Conservation (phyloP, 2,113 vertebrate species). For the Protomyctophum bolini region DNA sequence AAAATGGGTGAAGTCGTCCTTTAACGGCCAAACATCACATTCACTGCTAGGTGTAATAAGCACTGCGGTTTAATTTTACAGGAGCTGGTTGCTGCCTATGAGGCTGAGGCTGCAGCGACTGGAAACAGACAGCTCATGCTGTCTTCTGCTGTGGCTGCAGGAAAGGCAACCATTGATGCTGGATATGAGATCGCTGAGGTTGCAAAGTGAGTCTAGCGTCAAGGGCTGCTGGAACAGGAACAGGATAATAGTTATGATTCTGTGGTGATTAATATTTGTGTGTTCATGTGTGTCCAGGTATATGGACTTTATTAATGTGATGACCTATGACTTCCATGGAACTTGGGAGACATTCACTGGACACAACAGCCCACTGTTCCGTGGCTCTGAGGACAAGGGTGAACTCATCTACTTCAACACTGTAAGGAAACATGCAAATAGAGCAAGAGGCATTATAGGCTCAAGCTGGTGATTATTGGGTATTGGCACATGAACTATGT, state of each 20-base stretch:
- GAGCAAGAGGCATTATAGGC: no score
- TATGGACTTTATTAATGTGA: slow-evolving; percentile 83
- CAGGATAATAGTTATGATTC: no score
- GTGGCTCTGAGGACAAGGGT: slow-evolving; percentile 64
- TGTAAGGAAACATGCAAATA: slow-evolving; percentile 58
- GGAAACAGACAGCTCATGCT: slow-evolving; percentile 73
- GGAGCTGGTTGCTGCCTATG: slow-evolving; percentile 80
- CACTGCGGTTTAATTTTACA: slow-evolving; percentile 38
- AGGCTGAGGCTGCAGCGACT: slow-evolving; percentile 69
- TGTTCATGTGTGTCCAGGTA: slow-evolving; percentile 53
- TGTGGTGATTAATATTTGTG: not conserved
- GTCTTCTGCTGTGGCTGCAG: slow-evolving; percentile 80
- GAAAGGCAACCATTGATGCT: slow-evolving; percentile 71
- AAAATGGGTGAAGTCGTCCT: no score
- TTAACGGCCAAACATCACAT: not conserved
- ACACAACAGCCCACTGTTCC: slow-evolving; percentile 84
- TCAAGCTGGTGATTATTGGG: no score
- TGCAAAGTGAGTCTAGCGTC: slow-evolving; percentile 71
- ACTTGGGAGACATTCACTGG: slow-evolving; percentile 81
- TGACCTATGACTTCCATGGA: slow-evolving; percentile 88
- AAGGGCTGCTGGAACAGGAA: no score
- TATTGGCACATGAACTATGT: no score
- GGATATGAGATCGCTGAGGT: slow-evolving; percentile 83
- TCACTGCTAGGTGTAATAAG: not conserved
- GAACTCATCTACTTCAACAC: slow-evolving; percentile 72